A percentile compares a stretch with the other conserved stretches of the same genome.
These are phyloP conservation scores for Festucalex cinctus DNA, from an alignment of 2,113 vertebrate species.

Conservation along the genomic window DNA sequence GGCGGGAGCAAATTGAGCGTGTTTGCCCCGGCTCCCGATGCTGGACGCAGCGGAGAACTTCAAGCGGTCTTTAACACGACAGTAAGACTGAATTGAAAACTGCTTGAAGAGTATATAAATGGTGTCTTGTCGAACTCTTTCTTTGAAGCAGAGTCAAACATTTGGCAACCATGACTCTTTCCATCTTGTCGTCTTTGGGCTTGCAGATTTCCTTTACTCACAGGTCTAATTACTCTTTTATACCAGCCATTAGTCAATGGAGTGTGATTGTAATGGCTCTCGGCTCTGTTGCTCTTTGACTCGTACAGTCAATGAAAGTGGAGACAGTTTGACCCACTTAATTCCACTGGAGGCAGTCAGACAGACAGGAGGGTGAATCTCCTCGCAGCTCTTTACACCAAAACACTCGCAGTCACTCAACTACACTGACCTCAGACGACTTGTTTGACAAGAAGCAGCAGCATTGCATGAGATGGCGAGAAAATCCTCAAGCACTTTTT, in stretches of 20 bases:
- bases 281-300: conserved; percentile 24
- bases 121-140: conserved; percentile 8
- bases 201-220: conserved; percentile 1
- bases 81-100: conserved; percentile 15
- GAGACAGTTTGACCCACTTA: conserved; percentile 62
- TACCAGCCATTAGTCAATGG: conserved; percentile 14
- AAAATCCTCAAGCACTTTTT: not conserved
- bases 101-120: conserved; percentile 14
- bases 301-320: conserved; percentile 47
- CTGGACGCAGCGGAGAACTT: conserved; percentile 23
- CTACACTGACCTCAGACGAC: conserved; percentile 33
- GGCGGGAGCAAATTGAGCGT: conserved; percentile 58
- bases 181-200: not conserved
- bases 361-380: conserved; percentile 32
- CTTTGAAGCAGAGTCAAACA: not conserved
- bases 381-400: conserved; percentile 39
- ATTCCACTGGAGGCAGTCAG: conserved; percentile 41
- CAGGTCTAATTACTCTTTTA: conserved; percentile 27
- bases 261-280: conserved; percentile 34
- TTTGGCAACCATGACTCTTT: not conserved
- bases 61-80: conserved; percentile 21
- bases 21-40: conserved; percentile 33
- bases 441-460: conserved; percentile 2
- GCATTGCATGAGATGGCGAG: not conserved
- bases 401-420: conserved; percentile 32